A percentile compares a stretch with the other conserved stretches of the same genome.
Conservation (phyloP, 1,140 invertebrate species). For the Ridgeia piscesae region DNA sequence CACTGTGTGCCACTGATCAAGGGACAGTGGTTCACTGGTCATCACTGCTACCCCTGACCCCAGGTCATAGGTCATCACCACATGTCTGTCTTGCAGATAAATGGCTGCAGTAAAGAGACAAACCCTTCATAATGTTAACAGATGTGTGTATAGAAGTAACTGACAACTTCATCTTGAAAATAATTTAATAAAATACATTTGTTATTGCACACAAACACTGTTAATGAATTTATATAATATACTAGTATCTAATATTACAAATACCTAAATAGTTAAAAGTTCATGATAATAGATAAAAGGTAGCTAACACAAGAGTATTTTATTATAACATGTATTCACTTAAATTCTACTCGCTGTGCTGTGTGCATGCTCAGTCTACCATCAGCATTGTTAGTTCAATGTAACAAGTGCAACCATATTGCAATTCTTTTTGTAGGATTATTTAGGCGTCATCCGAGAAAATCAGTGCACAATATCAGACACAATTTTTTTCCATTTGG, state of each 20-base stretch:
- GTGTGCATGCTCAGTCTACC: neutral
- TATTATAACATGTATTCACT: neutral
- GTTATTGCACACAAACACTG: too few relatives aligned
- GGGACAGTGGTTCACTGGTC: neutral
- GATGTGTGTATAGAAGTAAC: neutral
- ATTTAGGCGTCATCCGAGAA: too few relatives aligned
- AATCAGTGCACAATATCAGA: too few relatives aligned
- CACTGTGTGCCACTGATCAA: neutral
- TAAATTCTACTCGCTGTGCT: neutral
- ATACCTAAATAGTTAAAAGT: neutral
- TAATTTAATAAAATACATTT: too few relatives aligned
- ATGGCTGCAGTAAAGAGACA: neutral
- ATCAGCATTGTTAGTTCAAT: neutral
- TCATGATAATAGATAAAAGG: neutral
- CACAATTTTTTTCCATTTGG: too few relatives aligned
- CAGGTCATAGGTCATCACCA: neutral
- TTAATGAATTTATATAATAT: too few relatives aligned
- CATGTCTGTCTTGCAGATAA: neutral
- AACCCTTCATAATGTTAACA: neutral
- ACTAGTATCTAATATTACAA: neutral
- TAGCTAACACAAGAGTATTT: neutral
- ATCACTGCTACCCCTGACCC: neutral
- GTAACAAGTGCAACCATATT: neutral
- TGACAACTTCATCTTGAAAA: too few relatives aligned
- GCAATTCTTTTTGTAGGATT: neutral